Evolutionary conservation across 2,797 vertebrate genomes (phyloP).

Genomic region (Takifugu rubripes): DNA sequence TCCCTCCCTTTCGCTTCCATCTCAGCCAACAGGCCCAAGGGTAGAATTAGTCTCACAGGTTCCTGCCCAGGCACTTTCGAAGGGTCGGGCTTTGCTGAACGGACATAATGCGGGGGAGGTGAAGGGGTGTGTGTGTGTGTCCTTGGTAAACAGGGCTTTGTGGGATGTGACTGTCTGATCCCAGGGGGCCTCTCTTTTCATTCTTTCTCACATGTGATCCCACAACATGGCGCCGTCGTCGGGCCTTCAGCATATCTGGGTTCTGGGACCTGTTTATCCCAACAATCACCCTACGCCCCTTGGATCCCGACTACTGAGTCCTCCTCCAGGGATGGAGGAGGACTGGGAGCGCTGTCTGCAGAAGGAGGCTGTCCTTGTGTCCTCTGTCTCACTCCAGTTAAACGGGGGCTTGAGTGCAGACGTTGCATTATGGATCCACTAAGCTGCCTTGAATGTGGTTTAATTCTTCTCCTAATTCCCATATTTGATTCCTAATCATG

Average conservation of each 20-base stretch:
- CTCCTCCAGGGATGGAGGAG: slow-evolving; percentile 13
- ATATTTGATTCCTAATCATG: slow-evolving; percentile 47
- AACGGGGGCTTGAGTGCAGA: slow-evolving; percentile 1
- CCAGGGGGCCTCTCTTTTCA: slow-evolving; percentile 61
- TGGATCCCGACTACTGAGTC: slow-evolving; percentile 21
- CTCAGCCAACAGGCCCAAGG: slow-evolving; percentile 64
- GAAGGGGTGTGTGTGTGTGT: slow-evolving; percentile 49
- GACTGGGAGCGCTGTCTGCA: slow-evolving; percentile 7
- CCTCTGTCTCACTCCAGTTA: slow-evolving; percentile 20
- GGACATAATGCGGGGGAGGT: slow-evolving; percentile 28
- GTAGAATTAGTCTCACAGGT: slow-evolving; percentile 77
- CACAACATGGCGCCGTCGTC: slow-evolving; percentile 42
- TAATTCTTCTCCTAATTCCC: slow-evolving; percentile 41
- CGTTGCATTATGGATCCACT: slow-evolving; percentile 20
- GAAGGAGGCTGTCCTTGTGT: slow-evolving; percentile 24
- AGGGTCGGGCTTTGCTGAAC: slow-evolving; percentile 51
- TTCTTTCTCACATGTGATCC: slow-evolving; percentile 52
- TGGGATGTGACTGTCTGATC: slow-evolving; percentile 77
- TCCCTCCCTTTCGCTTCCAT: slow-evolving; percentile 45
- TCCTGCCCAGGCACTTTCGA: slow-evolving; percentile 67
- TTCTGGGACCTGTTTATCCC: slow-evolving; percentile 40
- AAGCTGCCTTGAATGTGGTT: slow-evolving; percentile 29
- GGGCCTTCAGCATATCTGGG: slow-evolving; percentile 27
- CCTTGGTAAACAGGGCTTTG: slow-evolving; percentile 78
- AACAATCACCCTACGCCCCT: slow-evolving; percentile 35